Percentiles rank a stretch among this genome's conserved stretches.
Conservation (phyloP, 2,797 vertebrate genomes). For the Psittacula derbiana region DNA sequence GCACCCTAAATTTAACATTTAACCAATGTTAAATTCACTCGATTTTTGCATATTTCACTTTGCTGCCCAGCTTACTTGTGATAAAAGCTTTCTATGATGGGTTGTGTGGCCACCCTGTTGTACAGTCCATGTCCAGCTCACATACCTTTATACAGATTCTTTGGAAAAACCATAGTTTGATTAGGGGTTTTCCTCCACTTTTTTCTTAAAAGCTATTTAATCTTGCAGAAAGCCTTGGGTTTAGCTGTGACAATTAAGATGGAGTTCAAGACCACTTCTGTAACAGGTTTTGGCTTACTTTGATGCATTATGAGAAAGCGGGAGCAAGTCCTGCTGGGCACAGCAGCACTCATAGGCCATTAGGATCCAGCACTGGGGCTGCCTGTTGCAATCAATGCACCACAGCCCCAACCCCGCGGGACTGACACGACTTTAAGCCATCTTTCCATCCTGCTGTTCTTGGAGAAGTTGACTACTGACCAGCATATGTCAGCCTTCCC, state of each 20-base stretch:
- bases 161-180: not conserved
- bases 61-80: not conserved
- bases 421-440: not conserved
- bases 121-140: not conserved
- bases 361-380: not conserved
- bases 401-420: fast-evolving
- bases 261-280: not conserved
- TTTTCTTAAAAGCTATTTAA: not conserved
- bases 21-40: not conserved
- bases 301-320: not conserved
- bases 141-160: not conserved
- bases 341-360: not conserved
- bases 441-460: not conserved
- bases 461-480: not conserved
- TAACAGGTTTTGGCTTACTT: not conserved
- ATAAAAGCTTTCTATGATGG: not conserved
- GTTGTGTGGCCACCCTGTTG: not conserved
- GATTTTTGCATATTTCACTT: not conserved
- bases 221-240: not conserved
- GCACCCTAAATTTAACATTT: not conserved
- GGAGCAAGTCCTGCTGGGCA: not conserved
- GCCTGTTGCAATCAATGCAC: fast-evolving
- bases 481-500: not conserved
- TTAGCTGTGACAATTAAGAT: not conserved
- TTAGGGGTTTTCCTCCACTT: not conserved